Evolutionary conservation across 2,888 invertebrate genomes (phyloP).

Genomic region (Drosophila limbata): DNA sequence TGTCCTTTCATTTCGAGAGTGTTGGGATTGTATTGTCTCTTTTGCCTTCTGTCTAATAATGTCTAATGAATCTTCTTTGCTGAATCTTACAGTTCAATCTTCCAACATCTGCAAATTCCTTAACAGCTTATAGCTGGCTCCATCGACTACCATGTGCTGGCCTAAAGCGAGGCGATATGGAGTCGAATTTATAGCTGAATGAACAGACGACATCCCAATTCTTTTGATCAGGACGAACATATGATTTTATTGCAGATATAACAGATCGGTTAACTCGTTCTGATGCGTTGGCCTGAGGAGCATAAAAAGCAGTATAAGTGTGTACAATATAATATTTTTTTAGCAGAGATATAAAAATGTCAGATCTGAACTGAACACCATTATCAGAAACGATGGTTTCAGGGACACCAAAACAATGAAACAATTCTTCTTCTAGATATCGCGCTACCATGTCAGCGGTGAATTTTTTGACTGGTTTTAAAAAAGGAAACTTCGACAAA

Average conservation of each 20-base stretch:
- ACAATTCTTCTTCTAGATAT: too few species aligned
- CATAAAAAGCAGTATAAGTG: not conserved
- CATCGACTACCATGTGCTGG: constrained; percentile 22
- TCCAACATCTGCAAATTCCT: constrained; percentile 22
- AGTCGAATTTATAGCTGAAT: constrained; percentile 17
- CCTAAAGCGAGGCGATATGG: constrained; percentile 13
- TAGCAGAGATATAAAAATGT: not conserved
- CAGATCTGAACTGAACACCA: too few species aligned
- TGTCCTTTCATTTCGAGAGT: too few species aligned
- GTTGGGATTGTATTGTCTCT: too few species aligned
- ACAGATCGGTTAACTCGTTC: constrained; percentile 37
- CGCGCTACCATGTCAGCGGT: too few species aligned
- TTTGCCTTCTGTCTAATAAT: too few species aligned
- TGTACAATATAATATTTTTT: not conserved
- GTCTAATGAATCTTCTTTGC: too few species aligned
- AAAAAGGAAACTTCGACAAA: too few species aligned
- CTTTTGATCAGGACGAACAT: constrained; percentile 23
- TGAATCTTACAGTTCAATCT: constrained; percentile 8
- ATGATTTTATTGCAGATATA: not conserved
- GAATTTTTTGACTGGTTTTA: too few species aligned
- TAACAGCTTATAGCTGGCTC: constrained; percentile 11
- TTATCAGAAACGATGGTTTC: not conserved
- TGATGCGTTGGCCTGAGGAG: constrained; percentile 20
- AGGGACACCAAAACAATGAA: constrained; percentile 9
- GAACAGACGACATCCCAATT: constrained; percentile 39